A percentile compares a stretch with the other conserved stretches of the same genome.
Evolutionary conservation across 30 jellyfish, hydroid and myxozoan genomes (phyloP).

Genomic region (Hydra vulgaris): DNA sequence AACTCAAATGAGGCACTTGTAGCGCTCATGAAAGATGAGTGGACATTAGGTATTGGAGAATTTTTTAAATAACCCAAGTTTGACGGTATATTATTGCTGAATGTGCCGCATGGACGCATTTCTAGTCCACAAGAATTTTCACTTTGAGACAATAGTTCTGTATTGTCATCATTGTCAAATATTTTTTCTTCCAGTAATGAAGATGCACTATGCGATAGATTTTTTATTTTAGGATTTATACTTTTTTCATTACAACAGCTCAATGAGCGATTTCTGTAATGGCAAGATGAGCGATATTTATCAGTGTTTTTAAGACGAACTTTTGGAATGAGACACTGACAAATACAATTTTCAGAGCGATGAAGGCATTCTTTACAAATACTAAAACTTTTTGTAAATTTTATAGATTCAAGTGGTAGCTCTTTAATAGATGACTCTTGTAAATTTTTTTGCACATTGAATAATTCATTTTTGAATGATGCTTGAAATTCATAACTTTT

Average conservation of each 20-base stretch:
- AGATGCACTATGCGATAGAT: neutral
- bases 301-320: conserved; percentile 1
- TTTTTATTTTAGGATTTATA: neutral
- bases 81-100: neutral
- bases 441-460: neutral
- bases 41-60: neutral
- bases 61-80: neutral
- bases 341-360: conserved; percentile 14
- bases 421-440: neutral
- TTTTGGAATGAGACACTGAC: neutral
- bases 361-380: conserved; percentile 26
- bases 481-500: neutral
- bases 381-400: neutral
- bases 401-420: neutral
- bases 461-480: neutral
- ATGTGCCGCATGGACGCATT: neutral
- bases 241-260: conserved; percentile 1
- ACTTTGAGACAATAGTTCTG: neutral
- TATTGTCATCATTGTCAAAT: neutral
- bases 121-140: neutral
- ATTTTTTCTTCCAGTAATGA: neutral
- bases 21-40: neutral
- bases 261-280: conserved; percentile 14
- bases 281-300: conserved; percentile 18
- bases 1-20: conserved; percentile 2